Evolutionary conservation across 2,888 invertebrate species (phyloP), one percentile per base, ranked within the genome.

Genomic region (Mythimna pallens): DNA sequence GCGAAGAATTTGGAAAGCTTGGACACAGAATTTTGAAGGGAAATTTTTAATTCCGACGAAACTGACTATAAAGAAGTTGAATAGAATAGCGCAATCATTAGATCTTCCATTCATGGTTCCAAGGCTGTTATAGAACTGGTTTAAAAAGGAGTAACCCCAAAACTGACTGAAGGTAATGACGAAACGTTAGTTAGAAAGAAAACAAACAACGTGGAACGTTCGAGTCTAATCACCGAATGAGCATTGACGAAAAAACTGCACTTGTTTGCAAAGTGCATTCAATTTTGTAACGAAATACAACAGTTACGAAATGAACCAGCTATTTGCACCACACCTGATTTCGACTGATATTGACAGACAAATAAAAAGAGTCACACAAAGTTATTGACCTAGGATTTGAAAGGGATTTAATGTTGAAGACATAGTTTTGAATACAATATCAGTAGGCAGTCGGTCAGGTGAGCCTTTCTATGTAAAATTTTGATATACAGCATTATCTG

Each of bases 191-290:
- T 22, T 8, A 22, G 12, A 25, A 54, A 47, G 9, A 40, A 55
- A 25, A 65, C 20, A 2, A 55, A 55, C 20, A 55, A 55, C 7
- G 40, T 30, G 2, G 55, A 65, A 63, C 36, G 25, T 74, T 65
- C 36, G 9, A 57, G 52, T 64, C 22, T 30, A 55, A 47, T 25
- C 20, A 8, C 10, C 7, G 36, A 61, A 57, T 58, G 10, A 76
- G 17, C 25, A 76, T 30, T 14, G 47, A 22, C 20, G n/a, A 40
- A 80, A 78, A 54, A 80, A 63, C 20, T 80, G 76, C 69, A 75
- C 62, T 65, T 14, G 68, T 59, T 75, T 54, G 34, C 12, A 47
- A 74, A 80, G 62, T 80, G 81, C 78, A 78, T 65, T 75, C 25
- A 40, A 63, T 74, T 65, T 80, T 50, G 62, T 80, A 65, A 78